Conservation (phyloP, 2,113 vertebrate genomes). For the Rhabdomys dilectus region DNA sequence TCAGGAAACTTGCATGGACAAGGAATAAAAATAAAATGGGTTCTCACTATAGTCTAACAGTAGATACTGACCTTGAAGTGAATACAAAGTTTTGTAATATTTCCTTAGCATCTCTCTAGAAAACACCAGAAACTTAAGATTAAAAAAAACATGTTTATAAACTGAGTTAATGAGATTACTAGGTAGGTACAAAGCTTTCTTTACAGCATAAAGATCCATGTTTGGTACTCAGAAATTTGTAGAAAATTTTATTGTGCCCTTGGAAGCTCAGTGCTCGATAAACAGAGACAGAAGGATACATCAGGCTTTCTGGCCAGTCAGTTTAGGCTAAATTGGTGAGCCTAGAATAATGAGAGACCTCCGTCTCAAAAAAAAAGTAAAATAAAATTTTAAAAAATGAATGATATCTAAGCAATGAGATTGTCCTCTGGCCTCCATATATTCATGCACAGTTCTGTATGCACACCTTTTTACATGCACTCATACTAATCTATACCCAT, state of each 20-base stretch:
- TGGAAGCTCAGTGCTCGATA: not conserved
- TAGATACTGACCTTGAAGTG: not conserved
- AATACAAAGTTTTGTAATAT: not conserved
- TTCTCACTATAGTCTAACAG: not conserved
- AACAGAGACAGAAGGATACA: not conserved
- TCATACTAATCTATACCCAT: not conserved
- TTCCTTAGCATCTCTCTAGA: not conserved
- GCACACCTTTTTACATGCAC: not conserved
- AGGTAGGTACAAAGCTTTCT: no score
- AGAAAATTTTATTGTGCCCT: not conserved
- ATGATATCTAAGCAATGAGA: not conserved
- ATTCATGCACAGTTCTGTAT: not conserved
- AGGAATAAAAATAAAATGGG: rapidly evolving
- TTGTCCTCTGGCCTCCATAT: not conserved
- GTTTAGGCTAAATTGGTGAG: not conserved
- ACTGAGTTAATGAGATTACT: not conserved
- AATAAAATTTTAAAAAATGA: not conserved
- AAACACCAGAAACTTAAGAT: not conserved
- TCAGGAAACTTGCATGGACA: rapidly evolving
- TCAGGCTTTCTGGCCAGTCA: not conserved
- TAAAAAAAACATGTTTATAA: not conserved
- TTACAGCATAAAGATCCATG: not conserved
- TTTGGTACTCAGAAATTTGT: not conserved
- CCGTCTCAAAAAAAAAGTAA: no score
- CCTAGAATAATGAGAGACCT: not conserved